Base-by-base conservation (phyloP, 2,888 invertebrate genomes). In the Lepidochrysops patricia region DNA sequence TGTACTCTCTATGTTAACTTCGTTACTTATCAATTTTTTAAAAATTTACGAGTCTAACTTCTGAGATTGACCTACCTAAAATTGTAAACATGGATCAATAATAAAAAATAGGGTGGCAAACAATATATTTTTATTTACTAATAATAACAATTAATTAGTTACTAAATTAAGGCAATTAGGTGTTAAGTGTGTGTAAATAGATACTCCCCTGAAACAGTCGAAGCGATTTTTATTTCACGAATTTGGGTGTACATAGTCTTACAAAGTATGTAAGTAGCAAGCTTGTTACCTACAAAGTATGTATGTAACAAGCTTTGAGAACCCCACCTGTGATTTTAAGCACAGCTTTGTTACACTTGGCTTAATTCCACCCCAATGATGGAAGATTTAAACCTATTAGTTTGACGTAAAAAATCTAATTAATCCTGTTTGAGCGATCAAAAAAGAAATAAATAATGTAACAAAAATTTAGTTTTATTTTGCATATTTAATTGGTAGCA, bases 241-340 rank as follows among this genome's bases (percentile, higher is more conserved):
- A 23, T 43, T 43, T 43, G 9, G 9, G 9, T 23, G 19, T 6
- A 43, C 19, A 43, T 12, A 15, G 4, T 23, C 19, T 19, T 19
- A 37, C 43, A 43, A 43, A 19, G 19, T 43, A 43, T 19, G 19
- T 37, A 29, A n/a, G 29, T 35, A 1, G n/a, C 13, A 15, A n/a
- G 37, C 19, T 43, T 43, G n/a, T n/a, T n/a, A n/a, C 19, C 13
- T 19, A 37, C 43, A 43, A 43, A 19, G 19, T 43, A 43, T 19
- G 19, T 37, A 29, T n/a, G 29, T 35, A 1, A n/a, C 13, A 15
- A n/a, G 37, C 19, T 43, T 43, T 23, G 23, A 4, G 19, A 3
- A 43, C 43, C 43, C 43, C 43, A 43, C 43, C 43, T 43, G 43
- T 43, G 19, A 43, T 43, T 43, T 43, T 43, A 43, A 43, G 43